phyloP scores from a whole-genome alignment of 1,140 invertebrate genomes.

The Brachionus asplanchnoidis region DNA sequence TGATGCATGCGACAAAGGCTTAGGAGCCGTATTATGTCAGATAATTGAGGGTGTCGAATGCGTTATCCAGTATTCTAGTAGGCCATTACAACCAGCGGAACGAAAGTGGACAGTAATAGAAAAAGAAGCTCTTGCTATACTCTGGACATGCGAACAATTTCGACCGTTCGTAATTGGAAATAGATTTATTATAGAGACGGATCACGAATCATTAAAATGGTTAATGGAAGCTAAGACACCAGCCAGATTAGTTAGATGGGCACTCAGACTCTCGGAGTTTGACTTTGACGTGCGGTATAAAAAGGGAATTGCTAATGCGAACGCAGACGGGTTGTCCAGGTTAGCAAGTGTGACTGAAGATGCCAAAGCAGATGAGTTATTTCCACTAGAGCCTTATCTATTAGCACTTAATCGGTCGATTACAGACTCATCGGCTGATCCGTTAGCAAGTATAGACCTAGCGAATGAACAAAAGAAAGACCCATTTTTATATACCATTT shows the following conservation, averaged over 20 bases:
- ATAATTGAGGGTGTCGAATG: constrained; percentile 43
- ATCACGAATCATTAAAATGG: no score
- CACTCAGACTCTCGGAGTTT: constrained; percentile 58
- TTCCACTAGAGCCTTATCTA: not conserved
- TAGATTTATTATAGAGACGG: no score
- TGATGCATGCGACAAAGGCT: constrained; percentile 44
- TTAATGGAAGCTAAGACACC: no score
- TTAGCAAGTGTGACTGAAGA: not conserved
- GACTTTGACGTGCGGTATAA: constrained; percentile 56
- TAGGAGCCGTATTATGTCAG: constrained; percentile 48
- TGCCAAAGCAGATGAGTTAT: no score
- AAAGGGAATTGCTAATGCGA: constrained; percentile 48
- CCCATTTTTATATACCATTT: not conserved
- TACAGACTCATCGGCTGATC: no score
- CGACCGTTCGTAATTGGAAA: not conserved
- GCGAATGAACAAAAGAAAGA: not conserved
- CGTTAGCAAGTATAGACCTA: not conserved
- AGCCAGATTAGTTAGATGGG: constrained; percentile 53
- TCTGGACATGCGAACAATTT: constrained; percentile 45
- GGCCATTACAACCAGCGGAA: constrained; percentile 43
- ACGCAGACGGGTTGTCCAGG: constrained; percentile 50
- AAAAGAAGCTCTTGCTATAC: constrained; percentile 46
- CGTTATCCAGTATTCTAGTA: constrained; percentile 46
- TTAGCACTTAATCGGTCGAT: not conserved
- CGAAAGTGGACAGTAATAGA: constrained; percentile 45